These are phyloP conservation scores for Alexandromys fortis DNA, from an alignment of 2,113 vertebrate genomes.

Conservation along the genomic window DNA sequence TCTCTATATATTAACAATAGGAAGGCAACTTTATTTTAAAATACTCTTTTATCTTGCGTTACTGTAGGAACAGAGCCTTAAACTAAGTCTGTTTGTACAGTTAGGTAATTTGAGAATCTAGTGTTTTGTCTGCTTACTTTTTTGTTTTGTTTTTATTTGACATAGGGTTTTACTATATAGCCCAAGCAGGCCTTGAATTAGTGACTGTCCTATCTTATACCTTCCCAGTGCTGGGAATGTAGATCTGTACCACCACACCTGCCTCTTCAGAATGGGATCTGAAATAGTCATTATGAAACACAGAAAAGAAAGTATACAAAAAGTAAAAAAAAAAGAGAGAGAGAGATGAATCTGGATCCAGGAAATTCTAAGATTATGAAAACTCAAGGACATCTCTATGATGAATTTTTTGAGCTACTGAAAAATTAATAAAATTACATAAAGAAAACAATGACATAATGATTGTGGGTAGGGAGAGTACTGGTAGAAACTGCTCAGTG, in stretches of 20 bases:
- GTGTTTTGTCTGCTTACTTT: background rate
- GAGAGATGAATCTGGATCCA: background rate
- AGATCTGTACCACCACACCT: background rate
- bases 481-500: background rate
- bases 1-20: background rate
- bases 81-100: background rate
- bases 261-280: background rate
- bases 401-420: background rate
- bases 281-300: background rate
- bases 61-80: background rate
- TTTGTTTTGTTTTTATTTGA: background rate
- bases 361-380: background rate
- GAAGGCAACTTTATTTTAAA: constrained; percentile 10
- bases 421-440: background rate
- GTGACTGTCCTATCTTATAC: background rate
- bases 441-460: background rate
- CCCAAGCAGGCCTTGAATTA: background rate
- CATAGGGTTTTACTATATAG: background rate
- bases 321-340: background rate
- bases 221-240: background rate
- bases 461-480: background rate
- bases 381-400: background rate
- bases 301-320: background rate
- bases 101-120: background rate
- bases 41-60: background rate